Percentiles rank a stretch among this genome's conserved stretches.
Evolutionary conservation across 1,140 invertebrate species (phyloP).

Genomic region (Lordiphosa mommai): DNA sequence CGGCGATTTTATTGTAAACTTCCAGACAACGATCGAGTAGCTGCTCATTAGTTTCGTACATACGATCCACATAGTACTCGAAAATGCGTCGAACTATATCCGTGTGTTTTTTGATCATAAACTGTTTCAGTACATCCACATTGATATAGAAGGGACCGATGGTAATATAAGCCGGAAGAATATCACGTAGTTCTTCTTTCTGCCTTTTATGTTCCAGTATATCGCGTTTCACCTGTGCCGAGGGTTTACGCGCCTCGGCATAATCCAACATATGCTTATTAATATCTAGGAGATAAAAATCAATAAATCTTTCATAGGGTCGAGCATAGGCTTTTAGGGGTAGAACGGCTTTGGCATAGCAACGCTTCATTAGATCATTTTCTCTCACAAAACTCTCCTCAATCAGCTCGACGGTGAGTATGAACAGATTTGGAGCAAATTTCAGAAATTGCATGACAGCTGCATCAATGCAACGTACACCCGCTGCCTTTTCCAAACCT

Average conservation of each 20-base stretch:
- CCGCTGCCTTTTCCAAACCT: conserved; percentile 54
- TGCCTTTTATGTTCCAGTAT: conserved; percentile 62
- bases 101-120: conserved; percentile 62
- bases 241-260: conserved; percentile 35
- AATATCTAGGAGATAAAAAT: conserved; percentile 55
- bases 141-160: conserved; percentile 71
- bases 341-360: conserved; percentile 50
- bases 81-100: conserved; percentile 63
- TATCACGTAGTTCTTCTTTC: conserved; percentile 61
- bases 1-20: conserved; percentile 42
- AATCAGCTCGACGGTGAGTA: conserved; percentile 70
- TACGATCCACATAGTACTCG: conserved; percentile 71
- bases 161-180: conserved; percentile 60
- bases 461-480: conserved; percentile 54
- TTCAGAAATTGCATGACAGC: conserved; percentile 47
- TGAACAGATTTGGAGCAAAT: conserved; percentile 64
- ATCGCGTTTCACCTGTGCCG: conserved; percentile 57
- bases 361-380: conserved; percentile 35
- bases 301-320: conserved; percentile 54
- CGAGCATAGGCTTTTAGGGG: conserved; percentile 55
- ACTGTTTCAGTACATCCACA: conserved; percentile 62
- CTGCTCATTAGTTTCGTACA: conserved; percentile 63
- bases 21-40: conserved; percentile 50
- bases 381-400: conserved; percentile 47
- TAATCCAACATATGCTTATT: conserved; percentile 49